Base-by-base conservation (phyloP, 1,140 invertebrate species). In the Ephestia elutella region DNA sequence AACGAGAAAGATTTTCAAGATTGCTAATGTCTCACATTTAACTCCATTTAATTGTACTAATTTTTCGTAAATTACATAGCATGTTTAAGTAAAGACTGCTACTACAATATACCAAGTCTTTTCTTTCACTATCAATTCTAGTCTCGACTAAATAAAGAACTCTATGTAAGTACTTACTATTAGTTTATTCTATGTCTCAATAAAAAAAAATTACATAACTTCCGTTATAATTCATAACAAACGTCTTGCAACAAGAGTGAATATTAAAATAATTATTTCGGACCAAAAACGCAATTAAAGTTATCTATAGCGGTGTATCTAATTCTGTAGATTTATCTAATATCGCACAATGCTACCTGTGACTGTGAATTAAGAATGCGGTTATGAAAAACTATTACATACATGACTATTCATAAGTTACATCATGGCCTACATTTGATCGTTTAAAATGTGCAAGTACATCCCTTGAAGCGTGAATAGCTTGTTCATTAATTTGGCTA, bases 1-100 rank as follows among this genome's bases (percentile, higher is more conserved):
- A 82, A 63, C 48, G 81, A 81, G 7, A 85, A 87, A 63, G 79
- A 81, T 21, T 85, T 80, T 67, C 63, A 80, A 65, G 73, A 86
- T 65, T 71, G 78, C 60, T 86, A 78, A 73, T 25, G 21, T 25
- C 21, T 25, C 21, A 3, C 7, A 25, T 25, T 25, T 3, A 25
- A 25, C 21, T 25, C 7, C n/a, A 10, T 15, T 17, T 44, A 51
- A 51, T 49, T 32, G 19, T 59, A 48, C 38, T 59, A 59, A 20
- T 19, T 63, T 25, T 53, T 25, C 30, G 1, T 44, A 44, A 44
- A 44, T 44, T 44, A 44, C 38, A 44, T 15, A 15, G 38, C 38
- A 44, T 44, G 38, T 44, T 44, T n/a, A 44, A 17, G 2, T 44
- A 44, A 15, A 44, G 7, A 3, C 7, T 25, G 21, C 7, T 44